Evolutionary conservation across 2,797 vertebrate genomes (phyloP).

Genomic region (Scomberomorus guttatus): DNA sequence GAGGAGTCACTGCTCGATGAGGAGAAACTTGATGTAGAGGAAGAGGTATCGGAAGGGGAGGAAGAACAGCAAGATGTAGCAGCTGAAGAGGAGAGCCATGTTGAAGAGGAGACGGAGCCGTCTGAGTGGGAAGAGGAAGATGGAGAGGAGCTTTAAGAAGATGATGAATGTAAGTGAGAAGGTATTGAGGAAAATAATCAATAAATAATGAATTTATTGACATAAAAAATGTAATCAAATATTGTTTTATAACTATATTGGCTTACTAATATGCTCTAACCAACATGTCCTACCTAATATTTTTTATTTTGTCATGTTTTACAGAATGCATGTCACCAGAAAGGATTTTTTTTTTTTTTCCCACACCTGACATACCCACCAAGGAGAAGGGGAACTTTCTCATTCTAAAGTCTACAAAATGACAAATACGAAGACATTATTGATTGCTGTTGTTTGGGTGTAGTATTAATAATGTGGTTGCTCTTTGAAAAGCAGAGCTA

Average conservation of each 20-base stretch:
- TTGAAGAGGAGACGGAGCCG: slow-evolving; percentile 24
- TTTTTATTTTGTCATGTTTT: slow-evolving; percentile 40
- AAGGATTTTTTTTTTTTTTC: slow-evolving; percentile 44
- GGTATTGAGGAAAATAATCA: not conserved
- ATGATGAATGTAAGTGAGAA: slow-evolving; percentile 70
- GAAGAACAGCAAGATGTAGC: slow-evolving; percentile 31
- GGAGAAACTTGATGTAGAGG: slow-evolving; percentile 22
- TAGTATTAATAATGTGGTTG: slow-evolving; percentile 40
- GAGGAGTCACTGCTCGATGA: slow-evolving; percentile 8
- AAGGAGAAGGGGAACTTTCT: slow-evolving; percentile 54
- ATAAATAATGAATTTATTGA: too few relatives aligned
- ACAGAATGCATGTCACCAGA: slow-evolving; percentile 58
- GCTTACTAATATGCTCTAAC: not conserved
- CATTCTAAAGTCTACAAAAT: slow-evolving; percentile 24
- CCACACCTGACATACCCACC: slow-evolving; percentile 43
- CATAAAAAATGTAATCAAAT: too few relatives aligned
- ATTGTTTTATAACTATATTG: too few relatives aligned
- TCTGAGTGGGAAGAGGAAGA: slow-evolving; percentile 30
- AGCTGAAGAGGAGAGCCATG: slow-evolving; percentile 45
- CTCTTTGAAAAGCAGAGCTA: slow-evolving; percentile 57
- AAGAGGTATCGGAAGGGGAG: slow-evolving; percentile 18
- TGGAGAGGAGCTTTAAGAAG: slow-evolving; percentile 50
- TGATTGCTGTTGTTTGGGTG: slow-evolving; percentile 52
- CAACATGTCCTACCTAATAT: not conserved
- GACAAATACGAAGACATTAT: slow-evolving; percentile 48